These are phyloP conservation scores for Chelidonichthys spinosus DNA, from an alignment of 2,797 vertebrate species.

Conservation along the genomic window DNA sequence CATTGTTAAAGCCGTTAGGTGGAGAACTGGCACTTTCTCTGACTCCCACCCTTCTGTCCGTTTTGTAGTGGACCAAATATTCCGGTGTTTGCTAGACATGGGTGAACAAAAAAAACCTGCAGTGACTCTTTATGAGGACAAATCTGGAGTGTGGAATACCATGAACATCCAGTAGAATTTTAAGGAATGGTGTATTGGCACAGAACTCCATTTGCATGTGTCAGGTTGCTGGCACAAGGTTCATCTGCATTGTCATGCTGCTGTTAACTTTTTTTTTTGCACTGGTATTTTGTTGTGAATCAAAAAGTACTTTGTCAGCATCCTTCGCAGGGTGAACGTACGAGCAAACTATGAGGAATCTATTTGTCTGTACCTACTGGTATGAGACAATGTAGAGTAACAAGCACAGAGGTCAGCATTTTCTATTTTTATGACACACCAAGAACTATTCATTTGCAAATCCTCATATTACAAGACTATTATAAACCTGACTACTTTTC, in stretches of 20 bases:
- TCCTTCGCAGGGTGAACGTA: constrained; percentile 58
- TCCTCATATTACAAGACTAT: not conserved
- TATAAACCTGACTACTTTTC: not conserved
- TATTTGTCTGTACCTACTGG: constrained; percentile 47
- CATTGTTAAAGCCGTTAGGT: not conserved
- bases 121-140: not conserved
- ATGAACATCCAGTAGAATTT: not conserved
- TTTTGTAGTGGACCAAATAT: too few relatives aligned
- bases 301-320: constrained; percentile 67
- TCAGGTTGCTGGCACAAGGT: not conserved
- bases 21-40: not conserved
- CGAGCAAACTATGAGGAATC: constrained; percentile 52
- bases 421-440: constrained; percentile 58
- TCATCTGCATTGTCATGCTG: constrained; percentile 24
- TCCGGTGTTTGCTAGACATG: too few relatives aligned
- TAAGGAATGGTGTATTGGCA: not conserved
- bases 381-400: constrained; percentile 66
- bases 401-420: constrained; percentile 74
- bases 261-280: constrained; percentile 47
- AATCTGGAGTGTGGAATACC: not conserved
- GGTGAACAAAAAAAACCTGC: too few relatives aligned
- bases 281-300: constrained; percentile 41
- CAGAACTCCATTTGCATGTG: constrained; percentile 8
- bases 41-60: too few relatives aligned
- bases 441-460: constrained; percentile 25